phyloP scores from a whole-genome alignment of 2,888 invertebrate species.

The Clitarchus hookeri region DNA sequence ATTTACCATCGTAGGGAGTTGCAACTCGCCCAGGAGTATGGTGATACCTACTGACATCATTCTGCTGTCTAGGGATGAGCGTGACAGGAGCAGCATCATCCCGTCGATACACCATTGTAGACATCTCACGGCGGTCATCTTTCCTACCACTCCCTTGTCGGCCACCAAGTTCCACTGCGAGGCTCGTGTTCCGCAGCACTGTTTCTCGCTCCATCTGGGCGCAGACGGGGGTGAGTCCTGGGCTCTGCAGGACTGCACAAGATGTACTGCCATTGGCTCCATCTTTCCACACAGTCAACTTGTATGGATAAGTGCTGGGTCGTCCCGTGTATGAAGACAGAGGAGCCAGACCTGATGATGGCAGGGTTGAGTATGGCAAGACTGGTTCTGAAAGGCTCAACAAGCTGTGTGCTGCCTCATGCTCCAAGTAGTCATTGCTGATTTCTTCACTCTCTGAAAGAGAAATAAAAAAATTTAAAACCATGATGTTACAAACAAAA shows the following conservation, averaged over 20 bases:
- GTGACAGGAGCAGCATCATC: constrained; percentile 45
- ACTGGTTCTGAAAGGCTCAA: constrained; percentile 70
- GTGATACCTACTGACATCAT: constrained; percentile 50
- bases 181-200: constrained; percentile 45
- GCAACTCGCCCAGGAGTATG: constrained; percentile 51
- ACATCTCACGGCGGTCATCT: constrained; percentile 20
- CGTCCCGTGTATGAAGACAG: constrained; percentile 65
- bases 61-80: constrained; percentile 33
- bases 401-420: constrained; percentile 83
- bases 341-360: constrained; percentile 52
- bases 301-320: constrained; percentile 72
- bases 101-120: constrained; percentile 46
- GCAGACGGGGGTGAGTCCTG: constrained; percentile 45
- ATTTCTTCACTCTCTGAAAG: constrained; percentile 36
- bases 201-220: constrained; percentile 45
- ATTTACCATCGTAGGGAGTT: constrained; percentile 17
- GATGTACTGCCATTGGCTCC: neutral
- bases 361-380: constrained; percentile 46
- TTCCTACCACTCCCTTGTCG: constrained; percentile 18
- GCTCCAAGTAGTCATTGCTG: constrained; percentile 61
- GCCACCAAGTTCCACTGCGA: constrained; percentile 41
- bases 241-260: constrained; percentile 39
- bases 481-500: too few species aligned
- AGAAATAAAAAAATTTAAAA: neutral
- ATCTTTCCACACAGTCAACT: constrained; percentile 42